A percentile compares a stretch with the other conserved stretches of the same genome.
Conservation (phyloP, 1,140 invertebrate genomes). For the Helicoverpa armigera region DNA sequence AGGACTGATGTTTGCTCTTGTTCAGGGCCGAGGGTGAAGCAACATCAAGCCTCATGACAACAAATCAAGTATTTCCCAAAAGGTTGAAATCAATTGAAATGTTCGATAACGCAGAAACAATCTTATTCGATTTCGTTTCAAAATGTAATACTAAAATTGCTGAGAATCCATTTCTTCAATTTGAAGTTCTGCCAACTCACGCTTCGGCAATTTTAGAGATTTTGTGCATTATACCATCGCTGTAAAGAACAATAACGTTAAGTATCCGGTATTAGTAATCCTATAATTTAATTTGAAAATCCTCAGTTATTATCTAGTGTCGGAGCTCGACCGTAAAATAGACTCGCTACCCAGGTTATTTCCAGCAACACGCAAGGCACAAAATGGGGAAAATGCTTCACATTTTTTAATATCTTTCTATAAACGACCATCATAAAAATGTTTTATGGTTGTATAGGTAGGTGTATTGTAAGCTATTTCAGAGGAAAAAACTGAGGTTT, state of each 20-base stretch:
- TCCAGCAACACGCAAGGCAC: background rate
- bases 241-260: background rate
- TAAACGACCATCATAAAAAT: slow-evolving; percentile 33
- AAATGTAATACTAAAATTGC: slow-evolving; percentile 15
- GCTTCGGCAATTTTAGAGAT: background rate
- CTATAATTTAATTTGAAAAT: slow-evolving; percentile 4
- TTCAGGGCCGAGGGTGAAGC: background rate
- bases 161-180: background rate
- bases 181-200: slow-evolving; percentile 20
- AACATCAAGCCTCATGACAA: background rate
- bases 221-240: background rate
- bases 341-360: background rate
- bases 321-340: background rate
- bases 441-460: background rate
- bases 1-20: slow-evolving; percentile 14
- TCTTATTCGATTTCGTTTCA: background rate
- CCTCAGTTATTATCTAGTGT: background rate
- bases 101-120: background rate
- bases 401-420: slow-evolving; percentile 13
- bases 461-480: slow-evolving; percentile 24
- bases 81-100: background rate
- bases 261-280: background rate
- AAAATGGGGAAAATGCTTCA: background rate
- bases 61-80: slow-evolving; percentile 21
- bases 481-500: slow-evolving; percentile 18